Base-by-base conservation (phyloP, 2,113 vertebrate genomes). In the Perognathus longimembris region DNA sequence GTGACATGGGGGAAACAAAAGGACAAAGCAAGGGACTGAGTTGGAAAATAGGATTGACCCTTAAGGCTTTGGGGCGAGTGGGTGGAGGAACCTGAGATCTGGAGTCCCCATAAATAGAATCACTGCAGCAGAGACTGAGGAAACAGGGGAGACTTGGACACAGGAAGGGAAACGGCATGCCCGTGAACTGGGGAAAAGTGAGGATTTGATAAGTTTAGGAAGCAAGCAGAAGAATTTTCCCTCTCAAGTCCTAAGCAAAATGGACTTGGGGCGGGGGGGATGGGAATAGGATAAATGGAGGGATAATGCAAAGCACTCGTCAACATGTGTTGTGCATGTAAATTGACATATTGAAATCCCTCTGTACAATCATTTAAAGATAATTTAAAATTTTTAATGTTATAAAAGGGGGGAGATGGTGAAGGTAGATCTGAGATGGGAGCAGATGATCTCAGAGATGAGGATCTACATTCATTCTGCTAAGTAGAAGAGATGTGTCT, bases 1-100 rank as follows among this genome's bases (percentile, higher is more conserved):
- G 12, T 75, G 50, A 80, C 34, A 85, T 66, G 9, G 81, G 24
- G 24, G 54, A 7, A 34, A 1, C 36, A 21, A 26, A 70, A 32
- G 7, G 28, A 81, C 50, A 79, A 71, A 6, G 0, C 0, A 5
- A 7, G 6, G 3, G 7, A 4, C 7, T 50, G 54, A 63, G 28
- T 40, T 4, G 50, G 90, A 78, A 84, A 45, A 42, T n/a, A 45
- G 64, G 30, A 7, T n/a, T 81, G 79, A 63, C 32, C 18, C 0
- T 4, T 71, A 26, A n/a, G 14, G 22, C 18, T 2, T 28, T 75
- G 28, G 7, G 32, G 32, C 15, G 12, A 9, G 34, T 22, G 0
- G 40, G n/a, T 22, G 0, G 42, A 30, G 11, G 24, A 15, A 7
- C 5, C 9, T 4, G 30, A 30, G n/a, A 81, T 64, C 32, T 4